These are phyloP conservation scores for Vanessa tameamea DNA, from an alignment of 1,140 invertebrate species.

Conservation along the genomic window DNA sequence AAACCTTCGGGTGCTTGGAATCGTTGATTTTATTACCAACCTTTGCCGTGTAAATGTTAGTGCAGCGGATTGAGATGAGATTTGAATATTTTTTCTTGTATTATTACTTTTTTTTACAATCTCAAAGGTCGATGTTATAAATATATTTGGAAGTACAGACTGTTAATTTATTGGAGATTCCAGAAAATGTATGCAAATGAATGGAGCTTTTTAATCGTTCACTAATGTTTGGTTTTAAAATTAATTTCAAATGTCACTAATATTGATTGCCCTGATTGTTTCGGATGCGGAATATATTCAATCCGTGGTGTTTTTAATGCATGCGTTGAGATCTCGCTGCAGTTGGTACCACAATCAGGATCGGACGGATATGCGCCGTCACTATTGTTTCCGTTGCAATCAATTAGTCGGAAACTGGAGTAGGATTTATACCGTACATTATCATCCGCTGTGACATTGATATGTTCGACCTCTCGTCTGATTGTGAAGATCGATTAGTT, in stretches of 20 bases:
- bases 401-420: constrained; percentile 44
- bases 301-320: constrained; percentile 12
- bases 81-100: constrained; percentile 19
- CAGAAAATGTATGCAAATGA: no score
- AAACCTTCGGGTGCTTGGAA: constrained; percentile 28
- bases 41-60: constrained; percentile 30
- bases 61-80: constrained; percentile 19
- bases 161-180: no score
- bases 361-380: constrained; percentile 41
- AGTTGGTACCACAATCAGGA: constrained; percentile 26
- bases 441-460: constrained; percentile 32
- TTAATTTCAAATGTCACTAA: not conserved
- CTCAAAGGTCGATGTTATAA: not conserved
- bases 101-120: not conserved
- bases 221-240: not conserved
- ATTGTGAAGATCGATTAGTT: not conserved
- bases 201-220: no score
- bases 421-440: constrained; percentile 38
- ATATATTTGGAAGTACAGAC: not conserved
- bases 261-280: not conserved
- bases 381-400: constrained; percentile 46
- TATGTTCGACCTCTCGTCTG: constrained; percentile 12
- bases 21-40: constrained; percentile 27
- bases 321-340: constrained; percentile 8
- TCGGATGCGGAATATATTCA: not conserved